Conservation (phyloP, 2,888 invertebrate genomes). For the Penaeus monodon region DNA sequence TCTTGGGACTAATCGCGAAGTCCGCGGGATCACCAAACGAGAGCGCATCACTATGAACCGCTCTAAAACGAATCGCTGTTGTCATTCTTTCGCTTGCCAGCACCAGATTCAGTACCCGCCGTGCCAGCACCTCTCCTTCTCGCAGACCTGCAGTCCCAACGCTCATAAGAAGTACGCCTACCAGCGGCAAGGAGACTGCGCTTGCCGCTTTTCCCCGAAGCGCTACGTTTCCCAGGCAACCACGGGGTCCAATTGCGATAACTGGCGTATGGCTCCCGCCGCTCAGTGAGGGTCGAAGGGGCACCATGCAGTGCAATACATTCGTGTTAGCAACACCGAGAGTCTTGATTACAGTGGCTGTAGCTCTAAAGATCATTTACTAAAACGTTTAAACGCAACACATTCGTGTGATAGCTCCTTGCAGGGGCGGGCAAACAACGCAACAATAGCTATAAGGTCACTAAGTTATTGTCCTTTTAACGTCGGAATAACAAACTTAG, state of each 20-base stretch:
- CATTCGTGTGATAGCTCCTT: constrained; percentile 16
- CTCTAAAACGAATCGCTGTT: neutral
- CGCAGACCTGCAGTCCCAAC: too few species aligned
- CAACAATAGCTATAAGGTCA: constrained; percentile 38
- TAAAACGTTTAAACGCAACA: constrained; percentile 33
- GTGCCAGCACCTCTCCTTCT: neutral
- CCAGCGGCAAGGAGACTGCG: neutral
- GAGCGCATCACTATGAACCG: constrained; percentile 33
- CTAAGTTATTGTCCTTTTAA: neutral
- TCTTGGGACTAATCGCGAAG: neutral
- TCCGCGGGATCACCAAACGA: constrained; percentile 38
- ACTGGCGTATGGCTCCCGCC: too few species aligned
- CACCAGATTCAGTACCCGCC: constrained; percentile 10
- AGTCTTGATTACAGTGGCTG: neutral
- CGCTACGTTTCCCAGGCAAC: too few species aligned
- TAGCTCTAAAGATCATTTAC: neutral
- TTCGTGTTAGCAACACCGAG: neutral
- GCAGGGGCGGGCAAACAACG: constrained; percentile 1
- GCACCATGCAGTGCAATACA: neutral
- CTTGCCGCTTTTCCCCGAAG: too few species aligned
- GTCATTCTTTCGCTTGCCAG: constrained; percentile 31
- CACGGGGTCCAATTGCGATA: too few species aligned
- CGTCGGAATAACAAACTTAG: neutral
- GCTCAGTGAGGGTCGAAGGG: too few species aligned
- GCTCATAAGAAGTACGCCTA: constrained; percentile 4